Evolutionary conservation across 2,113 vertebrate genomes (phyloP).

Genomic region (human): GRCh38 chr4:152627001-152627500

Average conservation of each 20-base stretch:
- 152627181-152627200: too few species aligned
- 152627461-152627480: neutral
- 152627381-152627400: conserved; percentile 36
- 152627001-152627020: neutral
- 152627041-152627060: neutral
- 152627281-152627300: neutral
- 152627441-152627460: neutral
- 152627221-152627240: conserved; percentile 1
- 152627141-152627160: neutral
- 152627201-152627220: neutral
- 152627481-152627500: rapidly evolving
- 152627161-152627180: neutral
- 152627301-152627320: conserved; percentile 18
- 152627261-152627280: neutral
- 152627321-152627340: conserved; percentile 47
- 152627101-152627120: neutral
- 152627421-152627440: neutral
- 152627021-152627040: neutral
- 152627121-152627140: conserved; percentile 21
- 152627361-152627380: neutral
- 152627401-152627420: conserved; percentile 12
- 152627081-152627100: neutral
- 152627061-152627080: neutral
- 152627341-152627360: conserved; percentile 4
- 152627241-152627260: conserved; percentile 14